Conservation (phyloP, 2,113 vertebrate genomes). For the Cygnus atratus region DNA sequence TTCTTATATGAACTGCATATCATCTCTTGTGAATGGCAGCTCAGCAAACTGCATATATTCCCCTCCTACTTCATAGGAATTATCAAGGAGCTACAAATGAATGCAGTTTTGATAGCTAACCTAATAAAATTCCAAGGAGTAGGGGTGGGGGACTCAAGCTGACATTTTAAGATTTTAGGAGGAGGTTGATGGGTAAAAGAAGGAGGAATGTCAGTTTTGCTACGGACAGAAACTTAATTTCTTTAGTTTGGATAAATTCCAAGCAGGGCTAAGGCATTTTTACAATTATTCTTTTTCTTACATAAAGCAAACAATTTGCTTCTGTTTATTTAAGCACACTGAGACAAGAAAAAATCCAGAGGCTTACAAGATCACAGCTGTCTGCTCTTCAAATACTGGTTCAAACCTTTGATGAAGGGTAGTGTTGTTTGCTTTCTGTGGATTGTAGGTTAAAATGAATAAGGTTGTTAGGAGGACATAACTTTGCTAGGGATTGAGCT, state of each 20-base stretch:
- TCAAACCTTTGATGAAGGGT: slow-evolving; percentile 19
- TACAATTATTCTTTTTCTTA: not conserved
- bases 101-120: slow-evolving; percentile 29
- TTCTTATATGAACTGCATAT: not conserved
- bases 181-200: not conserved
- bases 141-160: not conserved
- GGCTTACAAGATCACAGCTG: slow-evolving; percentile 33
- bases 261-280: not conserved
- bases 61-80: not conserved
- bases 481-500: slow-evolving; percentile 35
- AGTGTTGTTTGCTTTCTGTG: slow-evolving; percentile 50
- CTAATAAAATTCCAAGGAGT: slow-evolving; percentile 9
- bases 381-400: slow-evolving; percentile 45
- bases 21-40: not conserved
- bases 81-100: slow-evolving; percentile 7
- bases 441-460: slow-evolving; percentile 59
- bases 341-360: slow-evolving; percentile 44
- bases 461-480: slow-evolving; percentile 18
- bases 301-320: slow-evolving; percentile 38
- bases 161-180: not conserved
- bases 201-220: not conserved
- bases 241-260: slow-evolving; percentile 44
- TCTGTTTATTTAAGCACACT: slow-evolving; percentile 54
- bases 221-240: slow-evolving; percentile 25
- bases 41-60: not conserved